Evolutionary conservation across 2,888 invertebrate species (phyloP), one percentile per base, ranked within the genome.

Genomic region (Hypercompe scribonia): DNA sequence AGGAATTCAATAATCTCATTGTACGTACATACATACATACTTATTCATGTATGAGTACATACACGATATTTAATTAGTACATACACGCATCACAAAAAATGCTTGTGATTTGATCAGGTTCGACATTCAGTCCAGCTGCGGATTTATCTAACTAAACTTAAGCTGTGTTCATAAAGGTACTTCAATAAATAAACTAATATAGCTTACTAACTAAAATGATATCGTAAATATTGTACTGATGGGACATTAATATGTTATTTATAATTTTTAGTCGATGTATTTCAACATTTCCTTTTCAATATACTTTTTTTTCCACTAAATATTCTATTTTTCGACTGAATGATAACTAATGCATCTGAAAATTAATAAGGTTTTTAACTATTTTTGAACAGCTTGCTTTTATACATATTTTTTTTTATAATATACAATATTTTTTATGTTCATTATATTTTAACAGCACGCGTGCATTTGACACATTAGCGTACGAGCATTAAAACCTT

Each of bases 401-500:
- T 78, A 81, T 81, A 85, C 71, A 82, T 79, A 78, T 15, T 33
- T 66, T 71, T 79, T 81, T 78, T 83, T 86, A 82, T 79, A 85
- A 78, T 86, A 86, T 86, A 86, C 85, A 85, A 82, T 84, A 88
- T 75, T 84, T 87, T 84, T 84, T 86, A 84, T 84, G 84, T 84
- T 87, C 75, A 76, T 78, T 81, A 80, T 81, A 83, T 84, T 85
- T 86, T 86, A 87, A 89, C 86, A 92, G 93, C 93, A 93, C 92
- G 94, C 95, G 95, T 95, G 95, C 94, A 91, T 84, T 92, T 92
- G 91, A 94, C 94, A 94, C 92, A 89, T 90, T 90, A 94, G 94
- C 94, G 87, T 91, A 92, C 92, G 91, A 93, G 94, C 94, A 89
- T 87, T 91, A 90, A 90, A 93, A 91, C 89, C 89, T 92, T 91